Conservation (phyloP, 2,797 vertebrate genomes). For the Chanos chanos region DNA sequence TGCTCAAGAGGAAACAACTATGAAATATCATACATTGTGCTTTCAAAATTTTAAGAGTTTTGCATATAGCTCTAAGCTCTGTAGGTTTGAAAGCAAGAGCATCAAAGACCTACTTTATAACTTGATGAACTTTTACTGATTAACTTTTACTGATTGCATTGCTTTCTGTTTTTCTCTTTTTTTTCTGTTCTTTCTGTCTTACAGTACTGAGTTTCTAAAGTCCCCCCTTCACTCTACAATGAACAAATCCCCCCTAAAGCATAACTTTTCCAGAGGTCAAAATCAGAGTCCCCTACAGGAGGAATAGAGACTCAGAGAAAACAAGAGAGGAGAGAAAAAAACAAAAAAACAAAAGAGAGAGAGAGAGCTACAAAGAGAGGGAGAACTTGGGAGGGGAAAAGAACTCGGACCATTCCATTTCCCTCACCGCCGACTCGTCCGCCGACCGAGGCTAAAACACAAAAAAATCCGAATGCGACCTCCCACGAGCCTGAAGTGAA, state of each 20-base stretch:
- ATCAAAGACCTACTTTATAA: slow-evolving; percentile 20
- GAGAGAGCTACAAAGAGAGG: slow-evolving; percentile 31
- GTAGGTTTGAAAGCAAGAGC: too few relatives aligned
- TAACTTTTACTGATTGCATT: background rate
- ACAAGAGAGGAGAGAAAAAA: slow-evolving; percentile 36
- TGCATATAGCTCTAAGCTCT: too few relatives aligned
- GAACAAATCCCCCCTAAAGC: slow-evolving; percentile 45
- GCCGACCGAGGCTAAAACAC: too few relatives aligned
- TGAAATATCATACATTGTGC: too few relatives aligned
- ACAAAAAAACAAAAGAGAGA: slow-evolving; percentile 41
- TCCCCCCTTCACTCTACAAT: slow-evolving; percentile 47
- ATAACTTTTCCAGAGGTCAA: slow-evolving; percentile 49
- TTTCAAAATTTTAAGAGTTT: too few relatives aligned
- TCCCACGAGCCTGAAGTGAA: too few relatives aligned
- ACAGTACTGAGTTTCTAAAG: slow-evolving; percentile 78
- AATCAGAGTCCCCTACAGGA: slow-evolving; percentile 46
- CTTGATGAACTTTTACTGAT: background rate
- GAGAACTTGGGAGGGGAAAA: slow-evolving; percentile 17
- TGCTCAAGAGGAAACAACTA: too few relatives aligned
- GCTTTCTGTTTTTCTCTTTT: slow-evolving; percentile 39
- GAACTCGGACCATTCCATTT: too few relatives aligned
- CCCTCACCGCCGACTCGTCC: too few relatives aligned
- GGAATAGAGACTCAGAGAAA: slow-evolving; percentile 17
- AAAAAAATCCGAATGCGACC: too few relatives aligned
- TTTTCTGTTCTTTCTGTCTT: slow-evolving; percentile 46